Conservation (phyloP, 2,113 vertebrate species). For the Charina bottae region DNA sequence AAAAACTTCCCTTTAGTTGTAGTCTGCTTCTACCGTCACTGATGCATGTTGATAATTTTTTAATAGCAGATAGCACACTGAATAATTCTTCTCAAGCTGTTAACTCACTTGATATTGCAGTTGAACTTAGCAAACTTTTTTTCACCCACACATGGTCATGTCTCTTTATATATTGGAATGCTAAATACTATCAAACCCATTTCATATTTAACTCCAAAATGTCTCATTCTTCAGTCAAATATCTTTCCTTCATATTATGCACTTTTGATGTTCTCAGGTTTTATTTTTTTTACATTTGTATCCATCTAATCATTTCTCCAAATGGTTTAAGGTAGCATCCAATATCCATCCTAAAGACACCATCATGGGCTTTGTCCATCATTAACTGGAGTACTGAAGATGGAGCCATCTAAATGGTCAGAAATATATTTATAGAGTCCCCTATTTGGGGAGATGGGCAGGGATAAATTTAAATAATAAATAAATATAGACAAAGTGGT, state of each 20-base stretch:
- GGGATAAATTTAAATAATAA: no score
- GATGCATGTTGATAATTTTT: slow-evolving; percentile 24
- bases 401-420: background rate
- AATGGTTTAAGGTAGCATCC: background rate
- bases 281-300: background rate
- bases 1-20: slow-evolving; percentile 37
- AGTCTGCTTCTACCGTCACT: slow-evolving; percentile 23
- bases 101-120: background rate
- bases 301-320: background rate
- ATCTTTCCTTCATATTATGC: background rate
- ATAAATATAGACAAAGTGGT: background rate
- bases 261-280: background rate
- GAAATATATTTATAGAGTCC: background rate
- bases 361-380: background rate
- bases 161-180: background rate
- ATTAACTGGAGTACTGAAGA: background rate
- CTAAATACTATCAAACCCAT: background rate
- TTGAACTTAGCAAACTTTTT: background rate
- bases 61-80: background rate
- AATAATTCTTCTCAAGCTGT: background rate
- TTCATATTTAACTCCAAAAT: slow-evolving; percentile 28
- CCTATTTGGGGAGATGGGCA: no score
- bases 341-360: no score
- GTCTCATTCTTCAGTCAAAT: background rate
- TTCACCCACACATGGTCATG: background rate